A percentile compares a stretch with the other conserved stretches of the same genome.
Conservation (phyloP, 2,797 vertebrate genomes). For the Hyperoplus lanceolatus region DNA sequence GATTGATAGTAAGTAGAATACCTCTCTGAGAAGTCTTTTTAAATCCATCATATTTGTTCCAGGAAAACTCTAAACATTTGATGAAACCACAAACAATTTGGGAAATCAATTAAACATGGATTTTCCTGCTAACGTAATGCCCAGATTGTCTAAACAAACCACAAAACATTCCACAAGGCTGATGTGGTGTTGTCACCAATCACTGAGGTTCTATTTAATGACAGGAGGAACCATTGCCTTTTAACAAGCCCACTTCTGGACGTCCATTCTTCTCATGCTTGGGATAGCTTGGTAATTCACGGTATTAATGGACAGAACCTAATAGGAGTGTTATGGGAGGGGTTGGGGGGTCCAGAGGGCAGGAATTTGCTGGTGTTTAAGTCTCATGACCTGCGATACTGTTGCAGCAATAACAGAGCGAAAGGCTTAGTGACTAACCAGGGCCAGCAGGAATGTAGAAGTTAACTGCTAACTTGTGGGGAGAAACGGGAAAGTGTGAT, state of each 20-base stretch:
- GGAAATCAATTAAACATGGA: constrained; percentile 13
- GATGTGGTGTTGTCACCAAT: constrained; percentile 17
- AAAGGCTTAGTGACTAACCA: constrained; percentile 64
- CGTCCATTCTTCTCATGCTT: constrained; percentile 72
- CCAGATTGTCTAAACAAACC: constrained; percentile 16
- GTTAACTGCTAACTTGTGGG: constrained; percentile 34
- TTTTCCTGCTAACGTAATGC: constrained; percentile 12
- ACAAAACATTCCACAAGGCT: constrained; percentile 32
- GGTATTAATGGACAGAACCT: constrained; percentile 58
- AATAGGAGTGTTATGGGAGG: constrained; percentile 2
- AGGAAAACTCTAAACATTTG: constrained; percentile 15
- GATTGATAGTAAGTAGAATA: constrained; percentile 4
- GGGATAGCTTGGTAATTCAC: constrained; percentile 64
- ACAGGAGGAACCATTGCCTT: constrained; percentile 35
- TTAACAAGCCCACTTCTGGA: constrained; percentile 43
- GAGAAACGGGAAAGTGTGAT: constrained; percentile 8
- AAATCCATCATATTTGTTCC: constrained; percentile 14
- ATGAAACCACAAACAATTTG: constrained; percentile 14
- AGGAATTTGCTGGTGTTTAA: constrained; percentile 75
- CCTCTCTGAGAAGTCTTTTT: neutral
- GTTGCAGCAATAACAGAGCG: constrained; percentile 70
- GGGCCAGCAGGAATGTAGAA: constrained; percentile 52
- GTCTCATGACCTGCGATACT: constrained; percentile 77
- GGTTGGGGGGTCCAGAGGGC: constrained; percentile 51
- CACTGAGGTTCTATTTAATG: constrained; percentile 19